Base-by-base conservation (phyloP, 1,140 invertebrate species). In the Acromyrmex charruanus region DNA sequence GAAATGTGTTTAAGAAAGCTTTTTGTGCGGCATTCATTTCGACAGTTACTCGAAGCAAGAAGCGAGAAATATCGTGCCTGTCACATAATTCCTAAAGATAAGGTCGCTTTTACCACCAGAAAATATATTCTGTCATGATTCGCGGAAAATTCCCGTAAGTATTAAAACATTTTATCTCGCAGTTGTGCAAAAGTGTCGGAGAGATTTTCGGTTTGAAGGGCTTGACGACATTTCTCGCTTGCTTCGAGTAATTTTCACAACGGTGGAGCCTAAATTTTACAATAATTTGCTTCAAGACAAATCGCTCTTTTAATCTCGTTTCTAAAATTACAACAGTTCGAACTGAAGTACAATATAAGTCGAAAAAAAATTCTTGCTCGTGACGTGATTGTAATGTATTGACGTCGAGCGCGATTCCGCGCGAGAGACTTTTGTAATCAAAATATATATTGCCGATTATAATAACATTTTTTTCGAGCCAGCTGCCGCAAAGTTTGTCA, bases 111-210 rank as follows among this genome's bases (percentile, higher is more conserved):
- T 63, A 21, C 51, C 77, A 25, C 6, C 71, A 59, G 86, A 88
- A 89, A 88, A 89, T 89, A 77, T 89, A 88, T 89, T 88, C 58
- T 59, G 28, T 10, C 58, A 58, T 88, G 88, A 85, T 80, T 85
- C 79, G 79, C 59, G 55, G 65, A 35, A 85, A 84, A 79, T 88
- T 88, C 80, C 80, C 86, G 80, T 79, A 69, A 51, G 88, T 89
- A 89, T 88, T 89, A 89, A 89, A 89, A 77, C 84, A 89, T 88
- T 79, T 88, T 89, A 89, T 88, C 86, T 66, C n/a, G 31, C 55
- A 21, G 14, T 44, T 31, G 61, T 44, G 63, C 77, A 68, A 65
- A 87, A 88, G 61, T 84, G 44, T 28, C 66, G 28, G 4, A 58
- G 12, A 59, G 65, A 79, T 79, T 68, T 39, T 16, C 16, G n/a